phyloP scores from a whole-genome alignment of 2,888 invertebrate genomes.

The Drosophila anomalipes region DNA sequence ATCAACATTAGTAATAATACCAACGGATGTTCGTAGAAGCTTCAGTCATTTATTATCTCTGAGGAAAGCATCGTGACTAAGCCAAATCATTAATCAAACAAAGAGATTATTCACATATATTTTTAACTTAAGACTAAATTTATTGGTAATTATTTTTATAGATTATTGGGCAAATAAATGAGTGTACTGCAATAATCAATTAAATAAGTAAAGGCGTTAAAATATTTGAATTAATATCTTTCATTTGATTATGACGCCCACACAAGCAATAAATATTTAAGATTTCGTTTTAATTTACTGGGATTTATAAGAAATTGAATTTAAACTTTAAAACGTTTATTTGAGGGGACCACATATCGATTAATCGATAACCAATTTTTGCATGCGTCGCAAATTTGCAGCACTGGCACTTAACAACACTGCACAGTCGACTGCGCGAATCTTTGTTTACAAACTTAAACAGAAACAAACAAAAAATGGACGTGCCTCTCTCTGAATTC shows the following conservation, averaged over 20 bases:
- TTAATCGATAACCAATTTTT: conserved; percentile 24
- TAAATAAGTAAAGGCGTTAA: not conserved
- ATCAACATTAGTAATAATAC: conserved; percentile 14
- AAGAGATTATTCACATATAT: not conserved
- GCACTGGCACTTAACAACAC: conserved; percentile 8
- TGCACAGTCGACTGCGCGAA: conserved; percentile 6
- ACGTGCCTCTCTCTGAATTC: conserved; percentile 43
- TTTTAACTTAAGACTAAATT: not conserved
- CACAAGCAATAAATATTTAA: not conserved
- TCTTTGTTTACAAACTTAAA: conserved; percentile 38
- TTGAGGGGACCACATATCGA: conserved; percentile 26
- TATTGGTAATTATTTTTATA: not conserved
- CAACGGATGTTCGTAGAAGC: conserved; percentile 13
- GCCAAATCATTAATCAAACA: conserved; percentile 1
- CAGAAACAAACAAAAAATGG: conserved; percentile 24
- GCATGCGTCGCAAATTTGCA: conserved; percentile 3
- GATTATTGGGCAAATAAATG: not conserved
- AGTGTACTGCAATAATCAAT: not conserved
- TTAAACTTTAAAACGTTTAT: not conserved
- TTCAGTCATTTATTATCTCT: conserved; percentile 28
- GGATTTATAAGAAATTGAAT: not conserved
- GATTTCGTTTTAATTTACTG: not conserved
- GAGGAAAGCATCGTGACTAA: conserved; percentile 18
- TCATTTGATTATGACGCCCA: not conserved
- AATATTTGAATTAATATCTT: not conserved